Base-by-base conservation (phyloP, 2,888 invertebrate genomes). In the Cheilosia pagana region DNA sequence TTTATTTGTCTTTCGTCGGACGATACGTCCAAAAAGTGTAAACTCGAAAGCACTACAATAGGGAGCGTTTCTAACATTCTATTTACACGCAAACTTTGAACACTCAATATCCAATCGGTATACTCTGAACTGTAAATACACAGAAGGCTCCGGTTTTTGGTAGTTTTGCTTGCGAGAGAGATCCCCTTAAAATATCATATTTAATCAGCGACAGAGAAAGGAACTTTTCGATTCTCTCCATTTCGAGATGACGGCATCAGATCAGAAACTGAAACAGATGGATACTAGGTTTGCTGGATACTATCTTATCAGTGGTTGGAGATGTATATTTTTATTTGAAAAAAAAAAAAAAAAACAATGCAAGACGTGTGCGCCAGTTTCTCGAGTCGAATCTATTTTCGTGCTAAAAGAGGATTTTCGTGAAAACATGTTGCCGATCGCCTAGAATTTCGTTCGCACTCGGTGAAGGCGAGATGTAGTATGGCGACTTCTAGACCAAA, bases 131-230 rank as follows among this genome's bases (percentile, higher is more conserved):
- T 55, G 43, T 60, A 62, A 65, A 76, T 65, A 81, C 76, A 59
- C 70, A 81, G 81, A 81, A 81, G 75, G 81, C 81, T 75, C 52
- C 62, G 65, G 55, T 52, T 65, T 72, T 68, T 71, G 52, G 59
- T 68, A 70, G 72, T 74, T 83, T 83, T 83, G 79, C 79, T 83
- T 83, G 70, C n/a, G n/a, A n/a, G n/a, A n/a, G 68, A 83, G 83
- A 79, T 57, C 79, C 79, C 74, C 70, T 63, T 48, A 68, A 63
- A 83, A 83, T 83, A 83, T 83, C 83, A 83, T 79, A 65, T 83
- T 83, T 65, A 76, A 59, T 76, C 43, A 41, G 55, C 45, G 55
- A 21, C 12, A 35, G 45, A 63, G 63, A 70, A 63, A 63, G 57
- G 45, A 45, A 0, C 14, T n/a, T 41, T 60, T 48, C 8, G 28